Evolutionary conservation across 1,140 invertebrate genomes (phyloP).

Genomic region (Drosophila carrolli): DNA sequence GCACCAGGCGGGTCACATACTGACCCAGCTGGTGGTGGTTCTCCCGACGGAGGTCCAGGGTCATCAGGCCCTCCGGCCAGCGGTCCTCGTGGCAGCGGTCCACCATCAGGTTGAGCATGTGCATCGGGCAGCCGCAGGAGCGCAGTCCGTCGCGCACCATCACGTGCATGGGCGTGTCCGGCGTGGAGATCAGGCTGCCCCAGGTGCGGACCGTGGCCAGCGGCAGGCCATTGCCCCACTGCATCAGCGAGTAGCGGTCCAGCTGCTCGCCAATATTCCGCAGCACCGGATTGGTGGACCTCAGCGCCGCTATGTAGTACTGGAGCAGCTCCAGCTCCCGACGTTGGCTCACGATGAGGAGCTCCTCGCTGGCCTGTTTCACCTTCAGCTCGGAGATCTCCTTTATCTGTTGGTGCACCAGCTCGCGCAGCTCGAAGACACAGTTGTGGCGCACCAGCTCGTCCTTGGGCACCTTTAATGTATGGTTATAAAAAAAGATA

Average conservation of each 20-base stretch:
- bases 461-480: conserved; percentile 48
- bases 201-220: conserved; percentile 41
- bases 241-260: conserved; percentile 59
- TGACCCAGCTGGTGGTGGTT: conserved; percentile 32
- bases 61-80: conserved; percentile 59
- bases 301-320: conserved; percentile 55
- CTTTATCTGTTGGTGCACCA: conserved; percentile 35
- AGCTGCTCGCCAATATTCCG: conserved; percentile 61
- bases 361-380: conserved; percentile 21
- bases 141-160: conserved; percentile 49
- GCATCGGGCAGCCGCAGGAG: conserved; percentile 51
- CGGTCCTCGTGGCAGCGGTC: conserved; percentile 62
- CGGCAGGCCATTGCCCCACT: conserved; percentile 48
- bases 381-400: conserved; percentile 20
- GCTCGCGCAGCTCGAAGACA: conserved; percentile 43
- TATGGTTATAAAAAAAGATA: no score
- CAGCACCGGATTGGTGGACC: conserved; percentile 58
- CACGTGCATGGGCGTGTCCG: conserved; percentile 48
- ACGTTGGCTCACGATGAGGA: conserved; percentile 26
- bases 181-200: conserved; percentile 68
- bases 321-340: conserved; percentile 66
- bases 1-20: conserved; percentile 49
- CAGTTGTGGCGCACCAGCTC: conserved; percentile 59
- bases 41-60: conserved; percentile 46
- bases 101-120: conserved; percentile 50